Percentiles rank a stretch among this genome's conserved stretches.
Conservation (phyloP, 2,888 invertebrate genomes). For the Griposia aprilina region DNA sequence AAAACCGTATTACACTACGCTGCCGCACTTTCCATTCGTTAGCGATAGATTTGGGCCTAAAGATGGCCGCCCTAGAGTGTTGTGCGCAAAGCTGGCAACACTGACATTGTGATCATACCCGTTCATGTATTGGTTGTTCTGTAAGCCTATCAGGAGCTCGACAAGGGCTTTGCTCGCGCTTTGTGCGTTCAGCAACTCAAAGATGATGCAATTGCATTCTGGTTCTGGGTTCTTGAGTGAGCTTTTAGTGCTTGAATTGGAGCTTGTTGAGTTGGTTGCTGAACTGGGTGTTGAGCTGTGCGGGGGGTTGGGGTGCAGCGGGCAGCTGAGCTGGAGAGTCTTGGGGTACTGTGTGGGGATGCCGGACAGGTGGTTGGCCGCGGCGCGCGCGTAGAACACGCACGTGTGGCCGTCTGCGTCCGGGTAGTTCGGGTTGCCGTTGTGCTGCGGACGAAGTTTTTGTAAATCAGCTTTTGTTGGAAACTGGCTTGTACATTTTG, state of each 20-base stretch:
- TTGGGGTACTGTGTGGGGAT: constrained; percentile 84
- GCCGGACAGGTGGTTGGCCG: constrained; percentile 87
- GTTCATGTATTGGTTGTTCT: constrained; percentile 87
- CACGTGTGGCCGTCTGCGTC: constrained; percentile 91
- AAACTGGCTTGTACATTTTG: background rate
- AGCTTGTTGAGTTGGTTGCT: constrained; percentile 78
- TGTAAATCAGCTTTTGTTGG: background rate
- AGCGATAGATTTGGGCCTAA: constrained; percentile 82
- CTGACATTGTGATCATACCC: constrained; percentile 79
- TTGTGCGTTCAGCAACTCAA: constrained; percentile 86
- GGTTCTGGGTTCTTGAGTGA: constrained; percentile 81
- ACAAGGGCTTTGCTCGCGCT: constrained; percentile 87
- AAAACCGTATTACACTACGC: constrained; percentile 80
- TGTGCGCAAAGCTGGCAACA: constrained; percentile 73
- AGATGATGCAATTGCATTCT: constrained; percentile 88
- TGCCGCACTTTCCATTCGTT: constrained; percentile 87
- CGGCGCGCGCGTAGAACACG: constrained; percentile 89
- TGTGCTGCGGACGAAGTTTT: constrained; percentile 92
- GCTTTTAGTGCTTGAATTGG: constrained; percentile 78
- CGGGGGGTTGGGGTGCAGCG: constrained; percentile 82
- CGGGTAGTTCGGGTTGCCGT: constrained; percentile 97
- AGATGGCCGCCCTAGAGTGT: constrained; percentile 79
- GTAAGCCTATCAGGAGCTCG: constrained; percentile 85
- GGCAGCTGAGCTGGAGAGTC: constrained; percentile 83
- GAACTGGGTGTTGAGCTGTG: constrained; percentile 66